These are phyloP conservation scores for Echinarachnius parma DNA, from an alignment of 53 echinoderm and acorn worm genomes.

Conservation along the genomic window DNA sequence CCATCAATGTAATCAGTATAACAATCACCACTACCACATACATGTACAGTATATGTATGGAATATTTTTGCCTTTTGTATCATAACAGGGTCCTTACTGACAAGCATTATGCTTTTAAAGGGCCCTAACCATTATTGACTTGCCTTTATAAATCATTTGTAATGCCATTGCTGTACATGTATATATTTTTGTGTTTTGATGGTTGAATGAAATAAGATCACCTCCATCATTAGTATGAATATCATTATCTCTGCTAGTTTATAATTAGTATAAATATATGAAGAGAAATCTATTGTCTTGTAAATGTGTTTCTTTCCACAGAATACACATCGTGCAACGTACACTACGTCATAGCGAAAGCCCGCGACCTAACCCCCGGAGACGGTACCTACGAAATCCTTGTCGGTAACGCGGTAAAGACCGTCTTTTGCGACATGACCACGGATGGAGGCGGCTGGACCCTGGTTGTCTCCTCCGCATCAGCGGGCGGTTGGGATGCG, in stretches of 20 bases:
- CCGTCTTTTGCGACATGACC: conserved; percentile 79
- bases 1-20: too few species aligned
- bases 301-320: conserved; percentile 29
- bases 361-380: conserved; percentile 34
- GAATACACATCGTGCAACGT: conserved; percentile 70
- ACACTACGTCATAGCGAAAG: conserved; percentile 55
- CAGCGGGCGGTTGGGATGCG: conserved; percentile 51
- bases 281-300: not conserved
- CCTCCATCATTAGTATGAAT: not conserved
- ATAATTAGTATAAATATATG: not conserved
- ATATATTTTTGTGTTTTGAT: too few species aligned
- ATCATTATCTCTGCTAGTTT: not conserved
- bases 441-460: conserved; percentile 84
- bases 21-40: too few species aligned
- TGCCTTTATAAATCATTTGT: too few species aligned
- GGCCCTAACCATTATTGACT: too few species aligned
- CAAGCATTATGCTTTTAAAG: too few species aligned
- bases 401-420: not conserved
- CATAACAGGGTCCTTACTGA: too few species aligned
- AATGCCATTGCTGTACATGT: too few species aligned
- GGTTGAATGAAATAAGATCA: too few species aligned
- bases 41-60: too few species aligned
- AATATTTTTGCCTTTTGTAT: too few species aligned
- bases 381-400: conserved; percentile 61
- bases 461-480: conserved; percentile 59